Conservation (phyloP, 2,113 vertebrate genomes). For the Cephalopholis sonnerati region DNA sequence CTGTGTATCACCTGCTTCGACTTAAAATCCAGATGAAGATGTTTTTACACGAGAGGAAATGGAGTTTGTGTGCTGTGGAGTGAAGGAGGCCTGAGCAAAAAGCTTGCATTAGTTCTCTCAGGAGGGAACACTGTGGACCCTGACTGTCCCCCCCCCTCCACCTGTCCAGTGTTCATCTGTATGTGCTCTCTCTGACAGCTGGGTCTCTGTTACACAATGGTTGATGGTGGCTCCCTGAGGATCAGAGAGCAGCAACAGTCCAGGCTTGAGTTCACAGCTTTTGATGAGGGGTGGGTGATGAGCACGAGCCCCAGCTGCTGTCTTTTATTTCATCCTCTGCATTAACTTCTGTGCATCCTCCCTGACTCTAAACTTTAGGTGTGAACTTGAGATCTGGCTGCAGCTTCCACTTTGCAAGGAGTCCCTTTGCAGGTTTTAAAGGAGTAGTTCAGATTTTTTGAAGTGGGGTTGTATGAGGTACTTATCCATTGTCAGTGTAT, state of each 20-base stretch:
- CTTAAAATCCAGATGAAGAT: rapidly evolving
- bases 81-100: slow-evolving; percentile 35
- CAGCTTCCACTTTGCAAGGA: not conserved
- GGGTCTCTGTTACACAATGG: slow-evolving; percentile 4
- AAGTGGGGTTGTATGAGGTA: no score
- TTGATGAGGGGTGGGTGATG: not conserved
- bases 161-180: slow-evolving; percentile 1
- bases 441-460: no score
- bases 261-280: slow-evolving; percentile 1
- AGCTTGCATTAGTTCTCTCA: not conserved
- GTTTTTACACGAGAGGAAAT: not conserved
- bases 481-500: no score
- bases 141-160: no score
- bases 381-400: not conserved
- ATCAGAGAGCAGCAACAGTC: slow-evolving; percentile 12
- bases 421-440: no score
- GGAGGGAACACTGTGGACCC: not conserved
- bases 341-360: not conserved
- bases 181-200: not conserved
- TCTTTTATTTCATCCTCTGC: not conserved
- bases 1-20: not conserved
- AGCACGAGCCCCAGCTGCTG: slow-evolving; percentile 39
- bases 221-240: slow-evolving; percentile 7
- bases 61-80: not conserved
- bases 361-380: not conserved